phyloP scores from a whole-genome alignment of 2,888 invertebrate species.

The Mamestra brassicae region DNA sequence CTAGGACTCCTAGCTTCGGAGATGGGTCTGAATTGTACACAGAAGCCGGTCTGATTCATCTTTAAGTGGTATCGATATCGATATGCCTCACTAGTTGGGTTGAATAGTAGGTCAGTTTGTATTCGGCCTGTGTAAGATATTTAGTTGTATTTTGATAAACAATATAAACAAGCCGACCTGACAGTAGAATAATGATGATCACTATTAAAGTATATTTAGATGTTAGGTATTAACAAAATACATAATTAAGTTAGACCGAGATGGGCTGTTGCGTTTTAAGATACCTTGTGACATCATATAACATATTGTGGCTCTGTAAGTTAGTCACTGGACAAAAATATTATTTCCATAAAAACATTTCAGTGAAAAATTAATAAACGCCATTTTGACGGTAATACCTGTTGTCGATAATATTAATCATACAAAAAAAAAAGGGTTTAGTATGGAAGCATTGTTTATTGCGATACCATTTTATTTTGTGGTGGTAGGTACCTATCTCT shows the following conservation, averaged over 20 bases:
- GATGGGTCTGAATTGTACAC: too few relatives aligned
- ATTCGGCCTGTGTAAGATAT: neutral
- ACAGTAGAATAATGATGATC: too few relatives aligned
- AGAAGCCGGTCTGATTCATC: neutral
- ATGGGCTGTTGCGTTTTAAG: neutral
- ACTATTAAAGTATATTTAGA: too few relatives aligned
- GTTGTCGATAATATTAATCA: slow-evolving; percentile 26
- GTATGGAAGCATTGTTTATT: slow-evolving; percentile 5
- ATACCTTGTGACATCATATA: neutral
- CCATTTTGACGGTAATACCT: slow-evolving; percentile 6
- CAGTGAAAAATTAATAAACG: neutral
- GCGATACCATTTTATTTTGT: neutral
- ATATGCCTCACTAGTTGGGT: neutral
- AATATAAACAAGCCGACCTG: too few relatives aligned
- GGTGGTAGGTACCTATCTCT: neutral
- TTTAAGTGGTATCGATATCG: slow-evolving; percentile 1
- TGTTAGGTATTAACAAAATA: too few relatives aligned
- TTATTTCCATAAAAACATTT: neutral
- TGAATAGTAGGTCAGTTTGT: neutral
- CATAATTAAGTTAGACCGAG: too few relatives aligned
- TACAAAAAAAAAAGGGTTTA: slow-evolving; percentile 2
- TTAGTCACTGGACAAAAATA: neutral
- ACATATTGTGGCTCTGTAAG: neutral
- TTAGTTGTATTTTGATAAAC: neutral
- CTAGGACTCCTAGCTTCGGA: too few relatives aligned